Conservation (phyloP, 2,797 vertebrate species). For the Hippocampus kuda region DNA sequence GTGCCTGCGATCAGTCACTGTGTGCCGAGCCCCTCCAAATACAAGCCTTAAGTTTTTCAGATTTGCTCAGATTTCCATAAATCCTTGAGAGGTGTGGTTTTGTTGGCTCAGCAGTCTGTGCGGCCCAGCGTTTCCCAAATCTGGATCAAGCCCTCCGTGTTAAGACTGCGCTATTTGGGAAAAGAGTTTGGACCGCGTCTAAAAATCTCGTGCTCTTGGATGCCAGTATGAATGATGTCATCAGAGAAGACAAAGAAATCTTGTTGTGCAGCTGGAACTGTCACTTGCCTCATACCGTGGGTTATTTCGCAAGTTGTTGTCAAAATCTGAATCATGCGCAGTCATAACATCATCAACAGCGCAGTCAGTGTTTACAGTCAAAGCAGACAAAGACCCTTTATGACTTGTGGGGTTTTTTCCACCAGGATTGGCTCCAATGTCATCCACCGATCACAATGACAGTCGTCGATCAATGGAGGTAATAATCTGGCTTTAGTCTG, state of each 20-base stretch:
- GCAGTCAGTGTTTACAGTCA: conserved; percentile 56
- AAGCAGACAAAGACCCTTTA: background rate
- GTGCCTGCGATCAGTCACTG: conserved; percentile 32
- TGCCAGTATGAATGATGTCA: conserved; percentile 54
- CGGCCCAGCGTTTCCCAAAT: conserved; percentile 54
- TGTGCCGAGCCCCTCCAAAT: conserved; percentile 27
- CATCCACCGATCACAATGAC: conserved; percentile 42
- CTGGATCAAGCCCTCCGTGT: conserved; percentile 57
- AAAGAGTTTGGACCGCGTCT: conserved; percentile 33
- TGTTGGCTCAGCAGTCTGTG: conserved; percentile 53
- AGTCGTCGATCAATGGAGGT: conserved; percentile 44
- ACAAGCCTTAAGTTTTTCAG: conserved; percentile 42
- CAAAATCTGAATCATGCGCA: conserved; percentile 26
- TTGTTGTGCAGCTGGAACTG: conserved; percentile 42
- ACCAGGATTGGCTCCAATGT: conserved; percentile 32
- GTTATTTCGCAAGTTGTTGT: conserved; percentile 35
- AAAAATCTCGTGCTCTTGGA: conserved; percentile 52
- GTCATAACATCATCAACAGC: conserved; percentile 27
- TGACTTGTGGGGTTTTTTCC: conserved; percentile 20
- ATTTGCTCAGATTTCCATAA: conserved; percentile 50
- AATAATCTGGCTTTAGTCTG: conserved; percentile 56
- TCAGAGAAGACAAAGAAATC: conserved; percentile 53
- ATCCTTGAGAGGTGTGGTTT: conserved; percentile 47
- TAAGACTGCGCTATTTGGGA: conserved; percentile 49
- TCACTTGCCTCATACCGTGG: conserved; percentile 29